Evolutionary conservation across 2,888 invertebrate species (phyloP).

Genomic region (Mactromeris polynyma): DNA sequence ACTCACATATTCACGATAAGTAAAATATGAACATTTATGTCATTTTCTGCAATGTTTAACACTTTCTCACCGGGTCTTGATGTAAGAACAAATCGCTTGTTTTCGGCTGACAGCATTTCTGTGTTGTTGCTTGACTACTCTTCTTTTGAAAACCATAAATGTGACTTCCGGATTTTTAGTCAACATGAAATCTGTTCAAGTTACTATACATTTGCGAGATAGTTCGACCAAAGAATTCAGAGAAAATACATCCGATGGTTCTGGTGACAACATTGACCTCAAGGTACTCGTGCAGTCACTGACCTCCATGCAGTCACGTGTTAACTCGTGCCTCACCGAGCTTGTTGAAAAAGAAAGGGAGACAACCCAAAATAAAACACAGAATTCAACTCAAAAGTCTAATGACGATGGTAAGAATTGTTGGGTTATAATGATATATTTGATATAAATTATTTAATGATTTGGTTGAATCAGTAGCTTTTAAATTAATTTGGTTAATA

Average conservation of each 20-base stretch:
- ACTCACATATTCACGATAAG: not conserved
- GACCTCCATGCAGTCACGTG: conserved; percentile 31
- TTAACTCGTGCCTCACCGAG: conserved; percentile 41
- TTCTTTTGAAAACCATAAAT: conserved; percentile 7
- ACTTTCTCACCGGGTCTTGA: conserved; percentile 15
- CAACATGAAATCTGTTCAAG: conserved; percentile 21
- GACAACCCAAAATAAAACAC: conserved; percentile 15
- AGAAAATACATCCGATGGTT: conserved; percentile 33
- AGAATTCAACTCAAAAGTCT: not conserved
- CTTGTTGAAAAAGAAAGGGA: conserved; percentile 44
- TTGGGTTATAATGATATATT: not conserved
- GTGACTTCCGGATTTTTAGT: conserved; percentile 20
- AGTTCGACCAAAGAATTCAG: conserved; percentile 19
- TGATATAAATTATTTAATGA: no score
- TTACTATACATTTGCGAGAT: conserved; percentile 26
- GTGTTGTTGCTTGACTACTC: not conserved
- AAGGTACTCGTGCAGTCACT: conserved; percentile 39
- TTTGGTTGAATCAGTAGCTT: no score
- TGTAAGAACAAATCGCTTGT: conserved; percentile 2
- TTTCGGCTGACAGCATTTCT: not conserved
- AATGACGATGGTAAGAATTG: conserved; percentile 30
- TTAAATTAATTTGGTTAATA: no score
- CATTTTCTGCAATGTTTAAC: not conserved
- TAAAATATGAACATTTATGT: not conserved
- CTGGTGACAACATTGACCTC: conserved; percentile 29